Evolutionary conservation across 2,797 vertebrate genomes (phyloP).

Genomic region (Carduelis carduelis): DNA sequence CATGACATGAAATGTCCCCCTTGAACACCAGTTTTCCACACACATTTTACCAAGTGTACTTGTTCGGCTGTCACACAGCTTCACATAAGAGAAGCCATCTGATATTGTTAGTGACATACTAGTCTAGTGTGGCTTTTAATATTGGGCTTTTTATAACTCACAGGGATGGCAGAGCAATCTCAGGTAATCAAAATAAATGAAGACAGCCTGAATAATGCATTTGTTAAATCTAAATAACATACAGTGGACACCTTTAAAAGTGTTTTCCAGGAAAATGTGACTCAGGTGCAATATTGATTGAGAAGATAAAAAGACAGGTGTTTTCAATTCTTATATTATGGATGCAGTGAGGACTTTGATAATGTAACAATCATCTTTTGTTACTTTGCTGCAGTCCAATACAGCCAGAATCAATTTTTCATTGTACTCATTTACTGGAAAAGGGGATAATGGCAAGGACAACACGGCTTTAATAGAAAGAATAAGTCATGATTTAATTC

Average conservation of each 20-base stretch:
- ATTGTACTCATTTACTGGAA: constrained; percentile 66
- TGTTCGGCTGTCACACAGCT: constrained; percentile 46
- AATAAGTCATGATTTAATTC: constrained; percentile 64
- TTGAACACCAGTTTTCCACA: constrained; percentile 46
- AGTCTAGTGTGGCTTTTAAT: constrained; percentile 53
- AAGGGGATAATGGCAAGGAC: constrained; percentile 54
- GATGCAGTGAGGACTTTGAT: constrained; percentile 68
- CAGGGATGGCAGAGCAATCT: constrained; percentile 53
- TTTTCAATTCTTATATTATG: constrained; percentile 56
- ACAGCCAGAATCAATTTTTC: constrained; percentile 63
- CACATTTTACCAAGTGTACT: constrained; percentile 32
- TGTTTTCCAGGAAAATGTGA: constrained; percentile 64
- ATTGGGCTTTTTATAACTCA: constrained; percentile 68
- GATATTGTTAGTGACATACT: constrained; percentile 49
- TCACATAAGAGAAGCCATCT: constrained; percentile 45
- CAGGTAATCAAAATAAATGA: constrained; percentile 69
- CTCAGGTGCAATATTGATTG: constrained; percentile 65
- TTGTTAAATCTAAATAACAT: constrained; percentile 69
- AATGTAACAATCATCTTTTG: constrained; percentile 66
- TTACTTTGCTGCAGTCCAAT: constrained; percentile 54
- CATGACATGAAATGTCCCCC: neutral
- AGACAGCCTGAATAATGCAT: constrained; percentile 67
- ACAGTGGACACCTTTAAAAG: constrained; percentile 62
- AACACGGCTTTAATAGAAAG: constrained; percentile 53
- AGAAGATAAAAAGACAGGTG: constrained; percentile 63